A percentile compares a stretch with the other conserved stretches of the same genome.
These are phyloP conservation scores for Campoletis sonorensis DNA, from an alignment of 1,140 invertebrate genomes.

Conservation along the genomic window DNA sequence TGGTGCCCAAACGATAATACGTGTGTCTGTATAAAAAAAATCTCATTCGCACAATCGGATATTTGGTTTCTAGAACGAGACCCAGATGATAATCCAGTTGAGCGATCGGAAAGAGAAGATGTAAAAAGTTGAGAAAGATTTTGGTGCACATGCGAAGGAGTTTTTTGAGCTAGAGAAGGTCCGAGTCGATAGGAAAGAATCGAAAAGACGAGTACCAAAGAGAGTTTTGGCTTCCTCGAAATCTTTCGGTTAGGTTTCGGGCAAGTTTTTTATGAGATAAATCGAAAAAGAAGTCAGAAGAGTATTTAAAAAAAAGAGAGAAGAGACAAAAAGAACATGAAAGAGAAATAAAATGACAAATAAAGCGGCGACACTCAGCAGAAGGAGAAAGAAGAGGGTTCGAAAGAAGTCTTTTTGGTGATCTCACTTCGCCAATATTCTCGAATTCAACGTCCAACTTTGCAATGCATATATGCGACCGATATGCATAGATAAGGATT, in stretches of 20 bases:
- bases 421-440: constrained; percentile 37
- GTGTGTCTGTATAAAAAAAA: neutral
- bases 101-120: neutral
- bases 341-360: neutral
- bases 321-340: neutral
- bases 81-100: neutral
- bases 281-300: constrained; percentile 7
- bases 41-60: constrained; percentile 33
- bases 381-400: neutral
- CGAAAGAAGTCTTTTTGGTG: neutral
- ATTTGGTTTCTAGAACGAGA: neutral
- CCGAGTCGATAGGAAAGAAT: neutral
- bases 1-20: constrained; percentile 2
- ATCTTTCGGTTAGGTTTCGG: neutral
- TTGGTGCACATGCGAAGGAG: neutral
- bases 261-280: constrained; percentile 24
- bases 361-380: neutral
- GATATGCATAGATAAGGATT: constrained; percentile 54
- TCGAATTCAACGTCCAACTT: constrained; percentile 43
- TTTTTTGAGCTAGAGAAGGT: neutral
- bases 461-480: constrained; percentile 49
- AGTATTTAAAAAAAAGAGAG: neutral
- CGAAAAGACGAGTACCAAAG: neutral
- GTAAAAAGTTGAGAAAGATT: neutral
- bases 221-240: neutral